These are phyloP conservation scores for Myiotriccus ornatus DNA, from an alignment of 2,797 vertebrate species.

Conservation along the genomic window DNA sequence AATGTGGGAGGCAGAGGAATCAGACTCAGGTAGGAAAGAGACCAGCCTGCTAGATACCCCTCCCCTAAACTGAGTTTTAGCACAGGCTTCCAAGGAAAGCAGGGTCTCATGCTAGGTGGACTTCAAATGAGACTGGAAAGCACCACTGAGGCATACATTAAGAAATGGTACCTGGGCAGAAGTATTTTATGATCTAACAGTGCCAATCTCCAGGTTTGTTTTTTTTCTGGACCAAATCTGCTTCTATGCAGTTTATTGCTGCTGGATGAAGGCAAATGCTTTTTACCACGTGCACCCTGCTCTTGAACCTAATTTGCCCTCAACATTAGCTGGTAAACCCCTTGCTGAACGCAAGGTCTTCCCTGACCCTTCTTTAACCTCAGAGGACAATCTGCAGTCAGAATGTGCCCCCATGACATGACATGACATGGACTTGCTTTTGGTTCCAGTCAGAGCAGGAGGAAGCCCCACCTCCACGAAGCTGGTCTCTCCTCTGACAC, in stretches of 20 bases:
- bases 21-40: background rate
- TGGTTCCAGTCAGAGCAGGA: background rate
- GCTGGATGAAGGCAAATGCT: background rate
- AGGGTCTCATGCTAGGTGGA: background rate
- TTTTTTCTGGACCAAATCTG: background rate
- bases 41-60: background rate
- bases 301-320: conserved; percentile 2
- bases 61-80: background rate
- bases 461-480: background rate
- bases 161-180: background rate
- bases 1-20: background rate
- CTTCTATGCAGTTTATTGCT: background rate
- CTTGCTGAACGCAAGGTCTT: background rate
- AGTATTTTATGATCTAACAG: background rate
- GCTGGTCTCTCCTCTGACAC: background rate
- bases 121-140: background rate
- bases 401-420: background rate
- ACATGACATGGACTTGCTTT: background rate
- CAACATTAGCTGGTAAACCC: background rate
- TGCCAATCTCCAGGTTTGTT: background rate
- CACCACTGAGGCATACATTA: background rate
- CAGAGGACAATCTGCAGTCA: background rate
- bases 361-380: background rate
- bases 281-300: background rate
- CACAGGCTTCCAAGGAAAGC: background rate